A percentile compares a stretch with the other conserved stretches of the same genome.
Evolutionary conservation across 2,888 invertebrate genomes (phyloP).

Genomic region (Gymnocheta viridis): DNA sequence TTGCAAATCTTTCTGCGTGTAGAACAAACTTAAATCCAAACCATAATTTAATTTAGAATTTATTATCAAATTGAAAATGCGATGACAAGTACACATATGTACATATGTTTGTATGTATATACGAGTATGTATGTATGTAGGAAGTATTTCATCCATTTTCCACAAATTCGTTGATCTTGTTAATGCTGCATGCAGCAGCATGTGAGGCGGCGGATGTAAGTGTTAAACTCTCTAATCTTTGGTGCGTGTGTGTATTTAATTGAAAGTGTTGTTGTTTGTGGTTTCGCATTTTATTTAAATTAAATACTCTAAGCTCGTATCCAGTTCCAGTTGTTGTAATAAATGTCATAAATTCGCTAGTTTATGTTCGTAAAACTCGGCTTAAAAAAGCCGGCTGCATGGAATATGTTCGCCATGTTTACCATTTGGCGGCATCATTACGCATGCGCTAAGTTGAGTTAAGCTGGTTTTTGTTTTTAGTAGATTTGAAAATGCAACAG

Average conservation of each 20-base stretch:
- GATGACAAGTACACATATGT: constrained; percentile 75
- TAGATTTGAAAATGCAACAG: not conserved
- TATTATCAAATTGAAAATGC: constrained; percentile 75
- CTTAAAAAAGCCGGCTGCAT: constrained; percentile 45
- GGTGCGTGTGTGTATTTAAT: constrained; percentile 16
- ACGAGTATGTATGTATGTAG: too few relatives aligned
- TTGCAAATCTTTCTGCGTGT: constrained; percentile 6
- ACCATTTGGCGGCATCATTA: constrained; percentile 36
- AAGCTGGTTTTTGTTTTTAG: constrained; percentile 21
- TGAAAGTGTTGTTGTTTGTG: constrained; percentile 3
- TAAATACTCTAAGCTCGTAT: constrained; percentile 54
- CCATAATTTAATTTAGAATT: constrained; percentile 73
- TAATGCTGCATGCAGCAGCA: constrained; percentile 16
- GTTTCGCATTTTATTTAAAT: constrained; percentile 55
- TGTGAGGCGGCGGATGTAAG: not conserved
- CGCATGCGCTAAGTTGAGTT: constrained; percentile 27
- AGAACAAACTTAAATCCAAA: constrained; percentile 40
- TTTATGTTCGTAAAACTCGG: constrained; percentile 55
- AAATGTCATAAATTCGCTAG: constrained; percentile 59
- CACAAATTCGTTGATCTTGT: constrained; percentile 28
- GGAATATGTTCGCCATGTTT: constrained; percentile 47
- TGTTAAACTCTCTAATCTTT: not conserved
- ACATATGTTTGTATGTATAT: too few relatives aligned
- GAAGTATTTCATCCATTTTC: constrained; percentile 60
- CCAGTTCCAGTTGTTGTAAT: constrained; percentile 54